Percentiles rank a stretch among this genome's conserved stretches.
These are phyloP conservation scores for Prostheceraeus crozeri DNA, from an alignment of 2,888 invertebrate species.

Conservation along the genomic window DNA sequence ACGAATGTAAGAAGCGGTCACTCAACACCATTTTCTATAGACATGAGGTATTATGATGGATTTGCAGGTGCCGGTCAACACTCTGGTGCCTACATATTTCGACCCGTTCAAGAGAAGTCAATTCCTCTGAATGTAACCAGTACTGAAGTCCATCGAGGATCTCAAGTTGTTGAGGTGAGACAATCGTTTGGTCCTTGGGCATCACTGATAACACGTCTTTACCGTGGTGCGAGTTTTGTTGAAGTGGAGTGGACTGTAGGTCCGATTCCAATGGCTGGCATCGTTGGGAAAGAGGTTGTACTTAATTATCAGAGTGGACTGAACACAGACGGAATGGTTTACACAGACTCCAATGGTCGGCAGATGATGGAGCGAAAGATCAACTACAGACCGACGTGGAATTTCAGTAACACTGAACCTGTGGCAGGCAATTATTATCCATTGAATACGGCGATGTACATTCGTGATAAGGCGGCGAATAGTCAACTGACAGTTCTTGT, in stretches of 20 bases:
- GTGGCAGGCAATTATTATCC: constrained; percentile 87
- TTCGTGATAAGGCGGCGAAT: constrained; percentile 7
- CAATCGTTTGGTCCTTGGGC: constrained; percentile 63
- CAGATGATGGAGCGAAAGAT: constrained; percentile 68
- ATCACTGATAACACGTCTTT: constrained; percentile 49
- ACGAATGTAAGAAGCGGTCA: neutral
- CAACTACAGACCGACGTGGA: constrained; percentile 59
- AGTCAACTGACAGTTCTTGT: constrained; percentile 49
- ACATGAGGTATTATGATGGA: constrained; percentile 22
- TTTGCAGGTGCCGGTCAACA: constrained; percentile 38
- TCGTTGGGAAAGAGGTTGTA: constrained; percentile 72
- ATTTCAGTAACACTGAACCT: constrained; percentile 63
- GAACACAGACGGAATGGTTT: constrained; percentile 69
- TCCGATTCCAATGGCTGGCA: constrained; percentile 58
- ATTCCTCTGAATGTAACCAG: too few relatives aligned
- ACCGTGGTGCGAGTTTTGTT: constrained; percentile 50
- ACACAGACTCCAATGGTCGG: constrained; percentile 86
- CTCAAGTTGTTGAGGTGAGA: constrained; percentile 63
- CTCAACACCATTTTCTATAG: too few relatives aligned
- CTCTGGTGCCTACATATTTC: constrained; percentile 43
- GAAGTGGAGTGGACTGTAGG: constrained; percentile 62
- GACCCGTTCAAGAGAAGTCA: constrained; percentile 40
- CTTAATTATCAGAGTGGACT: constrained; percentile 61
- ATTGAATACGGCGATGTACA: constrained; percentile 60
- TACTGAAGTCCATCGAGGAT: too few relatives aligned